Base-by-base conservation (phyloP, 2,113 vertebrate species). In the Sakesphorus luctuosus region DNA sequence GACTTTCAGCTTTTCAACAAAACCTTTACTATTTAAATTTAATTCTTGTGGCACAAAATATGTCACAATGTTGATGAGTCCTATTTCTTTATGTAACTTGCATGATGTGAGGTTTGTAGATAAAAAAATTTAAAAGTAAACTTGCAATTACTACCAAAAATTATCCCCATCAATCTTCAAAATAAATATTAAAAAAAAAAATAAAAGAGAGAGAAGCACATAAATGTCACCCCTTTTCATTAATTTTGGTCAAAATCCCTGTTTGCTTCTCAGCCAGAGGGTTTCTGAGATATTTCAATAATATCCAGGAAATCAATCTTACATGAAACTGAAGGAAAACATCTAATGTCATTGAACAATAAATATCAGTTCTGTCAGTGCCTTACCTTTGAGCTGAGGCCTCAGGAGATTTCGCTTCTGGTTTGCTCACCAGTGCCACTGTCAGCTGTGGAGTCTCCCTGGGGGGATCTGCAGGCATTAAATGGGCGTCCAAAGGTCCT, bases 311-410 rank as follows among this genome's bases (percentile, higher is more conserved):
- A 98, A 99, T 99, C 98, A 98, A 98, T 98, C 98, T 99, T 98
- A 99, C 98, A 98, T 98, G 98, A 99, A 99, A 99, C 98, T 98
- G 98, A 99, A 99, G 98, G 98, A 98, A 99, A 98, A 98, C 98
- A 98, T 98, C 97, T 98, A 99, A 99, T 99, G 98, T 99, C 98
- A 99, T 98, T 99, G 98, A 99, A 98, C 98, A 99, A 99, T 99
- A 98, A 99, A 98, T 98, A 98, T 98, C 97, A 98, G 90, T 97
- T 98, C 98, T 98, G 98, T 98, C 98, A 98, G 98, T 97, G 97
- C 96, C 98, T 98, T 98, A 98, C 98, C 99, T 99, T 98, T 98
- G 98, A 98, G 99, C 98, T 92, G 98, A 91, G 97, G 98, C 98
- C 98, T 97, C 96, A 92, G 98, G 98, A 94, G 97, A 97, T 97